Evolutionary conservation across 2,797 vertebrate species (phyloP).

Genomic region (Prionace glauca): DNA sequence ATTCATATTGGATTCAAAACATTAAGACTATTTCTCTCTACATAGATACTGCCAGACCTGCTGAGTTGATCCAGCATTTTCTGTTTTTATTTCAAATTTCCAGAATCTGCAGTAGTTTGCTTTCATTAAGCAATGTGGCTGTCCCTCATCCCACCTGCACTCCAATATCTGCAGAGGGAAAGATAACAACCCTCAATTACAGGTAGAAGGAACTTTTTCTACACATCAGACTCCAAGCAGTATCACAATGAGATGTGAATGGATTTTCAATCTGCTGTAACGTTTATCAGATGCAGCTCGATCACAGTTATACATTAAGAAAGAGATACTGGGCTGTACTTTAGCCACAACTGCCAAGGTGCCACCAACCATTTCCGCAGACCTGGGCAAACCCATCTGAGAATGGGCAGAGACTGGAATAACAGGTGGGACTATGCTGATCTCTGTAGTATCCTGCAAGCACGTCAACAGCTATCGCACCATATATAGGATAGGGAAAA

Average conservation of each 20-base stretch:
- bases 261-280: background rate
- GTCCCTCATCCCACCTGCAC: background rate
- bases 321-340: background rate
- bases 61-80: no score
- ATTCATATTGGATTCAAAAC: no score
- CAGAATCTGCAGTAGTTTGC: no score
- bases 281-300: background rate
- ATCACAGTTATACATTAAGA: background rate
- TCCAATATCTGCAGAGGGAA: background rate
- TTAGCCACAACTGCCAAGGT: background rate
- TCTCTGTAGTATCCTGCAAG: background rate
- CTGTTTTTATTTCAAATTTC: no score
- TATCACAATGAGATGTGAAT: background rate
- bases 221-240: background rate
- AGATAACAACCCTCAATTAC: background rate
- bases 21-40: no score
- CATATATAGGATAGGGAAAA: background rate
- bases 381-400: background rate
- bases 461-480: background rate
- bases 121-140: no score
- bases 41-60: no score
- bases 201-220: background rate
- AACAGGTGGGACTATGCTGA: background rate
- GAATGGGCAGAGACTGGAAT: background rate
- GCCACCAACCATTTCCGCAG: background rate